Conservation (phyloP, 2,888 invertebrate species). For the Chouioia cunea region DNA sequence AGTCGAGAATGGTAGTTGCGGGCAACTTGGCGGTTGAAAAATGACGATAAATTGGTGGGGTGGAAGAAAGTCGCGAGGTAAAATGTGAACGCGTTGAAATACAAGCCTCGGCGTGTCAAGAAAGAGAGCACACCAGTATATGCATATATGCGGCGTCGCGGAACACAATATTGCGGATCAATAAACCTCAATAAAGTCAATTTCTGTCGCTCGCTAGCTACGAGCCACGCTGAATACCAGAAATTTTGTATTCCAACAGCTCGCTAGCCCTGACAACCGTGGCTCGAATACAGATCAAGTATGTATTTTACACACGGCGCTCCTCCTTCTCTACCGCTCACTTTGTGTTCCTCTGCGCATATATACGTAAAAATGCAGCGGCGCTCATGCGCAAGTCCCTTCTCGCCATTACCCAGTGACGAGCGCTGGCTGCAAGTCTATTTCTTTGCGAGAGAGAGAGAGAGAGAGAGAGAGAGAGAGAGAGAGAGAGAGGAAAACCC, state of each 20-base stretch:
- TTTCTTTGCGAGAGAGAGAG: too few species aligned
- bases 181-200: conserved; percentile 69
- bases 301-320: conserved; percentile 58
- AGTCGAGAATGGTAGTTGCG: too few species aligned
- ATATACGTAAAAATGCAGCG: conserved; percentile 29
- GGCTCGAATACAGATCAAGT: conserved; percentile 65
- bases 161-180: conserved; percentile 67
- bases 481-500: too few species aligned
- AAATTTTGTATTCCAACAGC: conserved; percentile 67
- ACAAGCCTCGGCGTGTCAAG: too few species aligned
- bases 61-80: background rate
- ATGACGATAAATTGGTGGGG: too few species aligned
- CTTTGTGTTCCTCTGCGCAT: background rate
- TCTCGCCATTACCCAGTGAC: too few species aligned
- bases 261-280: conserved; percentile 61
- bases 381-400: conserved; percentile 3
- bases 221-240: conserved; percentile 63
- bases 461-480: too few species aligned
- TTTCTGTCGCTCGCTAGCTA: conserved; percentile 65
- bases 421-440: too few species aligned
- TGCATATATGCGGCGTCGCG: conserved; percentile 9
- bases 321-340: background rate
- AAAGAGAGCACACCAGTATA: background rate
- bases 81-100: conserved; percentile 16
- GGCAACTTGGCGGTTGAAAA: too few species aligned